These are phyloP conservation scores for Chalcosyrphus nemorum DNA, from an alignment of 2,888 invertebrate genomes.

Conservation along the genomic window DNA sequence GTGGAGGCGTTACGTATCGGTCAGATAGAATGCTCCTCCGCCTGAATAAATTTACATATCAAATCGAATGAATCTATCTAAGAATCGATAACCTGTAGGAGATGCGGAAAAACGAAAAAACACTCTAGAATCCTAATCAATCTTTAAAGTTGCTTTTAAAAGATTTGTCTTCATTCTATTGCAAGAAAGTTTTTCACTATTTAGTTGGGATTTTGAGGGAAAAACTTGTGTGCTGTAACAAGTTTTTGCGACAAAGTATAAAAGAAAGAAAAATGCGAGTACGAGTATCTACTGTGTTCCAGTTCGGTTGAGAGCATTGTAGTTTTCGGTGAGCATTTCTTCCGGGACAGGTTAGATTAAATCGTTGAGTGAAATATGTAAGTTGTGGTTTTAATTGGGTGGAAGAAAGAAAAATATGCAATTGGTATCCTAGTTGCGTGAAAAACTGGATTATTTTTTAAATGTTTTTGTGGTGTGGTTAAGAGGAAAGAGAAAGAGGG, in stretches of 20 bases:
- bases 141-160: not conserved
- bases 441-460: not conserved
- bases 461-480: not conserved
- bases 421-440: not conserved
- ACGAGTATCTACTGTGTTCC: no score
- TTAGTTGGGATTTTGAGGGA: not conserved
- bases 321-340: not conserved
- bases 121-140: not conserved
- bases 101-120: not conserved
- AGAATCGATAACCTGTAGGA: not conserved
- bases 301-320: slow-evolving; percentile 16
- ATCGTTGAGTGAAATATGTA: not conserved
- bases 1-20: not conserved
- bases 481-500: no score
- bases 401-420: not conserved
- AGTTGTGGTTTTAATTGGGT: not conserved
- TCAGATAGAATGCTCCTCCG: not conserved
- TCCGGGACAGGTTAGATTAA: slow-evolving; percentile 18
- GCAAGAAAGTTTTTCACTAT: no score
- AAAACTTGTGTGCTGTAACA: not conserved
- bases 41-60: not conserved
- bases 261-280: not conserved
- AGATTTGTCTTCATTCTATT: no score
- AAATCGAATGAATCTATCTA: not conserved
- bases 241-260: not conserved